Percentiles rank a stretch among this genome's conserved stretches.
Conservation (phyloP, 2,113 vertebrate genomes). For the Myodes glareolus region DNA sequence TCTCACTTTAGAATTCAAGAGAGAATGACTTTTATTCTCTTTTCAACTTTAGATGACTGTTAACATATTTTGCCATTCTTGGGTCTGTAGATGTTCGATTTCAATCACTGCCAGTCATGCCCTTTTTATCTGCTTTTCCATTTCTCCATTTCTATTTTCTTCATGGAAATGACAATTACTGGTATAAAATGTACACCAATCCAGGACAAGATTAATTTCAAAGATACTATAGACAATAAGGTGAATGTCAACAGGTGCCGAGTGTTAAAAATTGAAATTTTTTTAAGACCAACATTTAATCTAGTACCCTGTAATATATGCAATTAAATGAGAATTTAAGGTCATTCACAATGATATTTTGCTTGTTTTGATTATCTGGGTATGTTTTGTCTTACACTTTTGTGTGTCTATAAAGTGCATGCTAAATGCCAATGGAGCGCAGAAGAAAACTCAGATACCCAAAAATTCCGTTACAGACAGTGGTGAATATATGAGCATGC, state of each 20-base stretch:
- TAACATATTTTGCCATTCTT: background rate
- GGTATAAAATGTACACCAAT: background rate
- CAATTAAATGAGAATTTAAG: background rate
- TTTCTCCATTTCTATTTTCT: background rate
- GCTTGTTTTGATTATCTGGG: background rate
- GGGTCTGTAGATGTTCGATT: background rate
- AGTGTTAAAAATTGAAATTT: background rate
- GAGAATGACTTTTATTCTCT: background rate
- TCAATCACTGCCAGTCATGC: background rate
- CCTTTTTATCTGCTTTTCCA: background rate
- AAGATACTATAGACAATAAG: background rate
- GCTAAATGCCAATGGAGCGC: background rate
- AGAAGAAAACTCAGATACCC: background rate
- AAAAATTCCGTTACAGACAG: background rate
- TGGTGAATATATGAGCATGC: background rate
- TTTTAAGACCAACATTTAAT: background rate
- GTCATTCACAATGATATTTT: background rate
- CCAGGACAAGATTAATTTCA: background rate
- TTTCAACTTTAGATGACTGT: background rate
- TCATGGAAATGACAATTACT: background rate
- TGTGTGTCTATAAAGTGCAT: background rate
- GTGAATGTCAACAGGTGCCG: background rate
- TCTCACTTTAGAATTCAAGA: background rate
- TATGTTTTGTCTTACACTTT: background rate
- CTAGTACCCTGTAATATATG: background rate